Evolutionary conservation across 2,113 vertebrate species (phyloP), one percentile per base, ranked within the genome.

Genomic region (Caretta caretta): DNA sequence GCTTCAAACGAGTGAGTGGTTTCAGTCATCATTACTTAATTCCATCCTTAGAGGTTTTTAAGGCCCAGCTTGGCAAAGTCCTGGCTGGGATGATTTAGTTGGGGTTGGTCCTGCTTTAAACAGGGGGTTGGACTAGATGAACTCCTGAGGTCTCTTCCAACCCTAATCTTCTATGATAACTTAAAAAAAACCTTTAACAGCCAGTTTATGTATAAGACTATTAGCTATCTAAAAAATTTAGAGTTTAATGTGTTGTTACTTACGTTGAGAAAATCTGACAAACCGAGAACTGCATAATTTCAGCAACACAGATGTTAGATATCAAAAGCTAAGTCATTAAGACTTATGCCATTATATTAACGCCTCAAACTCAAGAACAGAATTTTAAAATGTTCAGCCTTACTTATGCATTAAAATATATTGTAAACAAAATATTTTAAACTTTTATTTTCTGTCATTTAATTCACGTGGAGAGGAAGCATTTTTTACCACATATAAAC

Each of bases 151-250:
- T 54, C 53, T 54, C 53, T 54, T 54, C 53, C 53, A 54, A 54
- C 20, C 20, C 53, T 54, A 54, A 54, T 54, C 53, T 54, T 54
- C 19, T 22, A 54, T 3, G 51, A 53, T 54, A 22, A 54, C 27
- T 38, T 12, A 16, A 0, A 4, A 4, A 53, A 51, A 25, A 9
- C 59, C 49, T 49, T 53, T 31, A 35, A 22, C 0, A 31, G 22
- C 27, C 2, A 0, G n/a, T 12, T 12, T 75, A 1, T 1, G 42
- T 50, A 84, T 20, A 27, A 56, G 76, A 31, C 56, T 14, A 48
- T 72, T 2, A 80, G 69, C n/a, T 9, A 57, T 27, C 54, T 8
- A 42, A 31, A 83, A 38, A 19, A 10, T 42, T 11, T 38, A 75
- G 69, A 75, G 11, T n/a, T n/a, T 69, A 76, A 69, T 19, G 31